These are phyloP conservation scores for Iselma pallidipennis DNA, from an alignment of 2,888 invertebrate genomes.

Conservation along the genomic window DNA sequence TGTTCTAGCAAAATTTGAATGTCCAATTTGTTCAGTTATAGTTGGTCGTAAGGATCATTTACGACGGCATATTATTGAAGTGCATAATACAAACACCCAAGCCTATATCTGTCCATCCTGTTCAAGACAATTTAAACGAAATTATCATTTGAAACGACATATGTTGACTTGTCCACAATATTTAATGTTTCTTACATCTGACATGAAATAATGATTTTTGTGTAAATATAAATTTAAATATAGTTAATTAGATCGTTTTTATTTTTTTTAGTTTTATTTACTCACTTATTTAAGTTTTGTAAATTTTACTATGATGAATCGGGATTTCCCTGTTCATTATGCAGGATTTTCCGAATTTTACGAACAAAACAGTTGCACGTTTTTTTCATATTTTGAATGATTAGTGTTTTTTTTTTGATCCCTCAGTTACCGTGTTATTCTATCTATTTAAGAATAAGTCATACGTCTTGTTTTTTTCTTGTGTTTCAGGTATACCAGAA, in stretches of 20 bases:
- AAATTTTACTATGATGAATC: too few relatives aligned
- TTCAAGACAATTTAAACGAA: constrained; percentile 26
- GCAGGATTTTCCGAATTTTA: too few relatives aligned
- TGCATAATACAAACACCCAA: constrained; percentile 16
- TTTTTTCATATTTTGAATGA: neutral
- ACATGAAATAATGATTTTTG: too few relatives aligned
- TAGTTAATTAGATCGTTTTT: too few relatives aligned
- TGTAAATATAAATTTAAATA: too few relatives aligned
- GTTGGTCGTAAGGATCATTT: constrained; percentile 24
- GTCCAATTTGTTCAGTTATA: constrained; percentile 13
- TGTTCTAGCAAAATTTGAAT: too few relatives aligned
- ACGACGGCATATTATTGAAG: constrained; percentile 21
- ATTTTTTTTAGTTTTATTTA: too few relatives aligned
- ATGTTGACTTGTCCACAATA: constrained; percentile 3
- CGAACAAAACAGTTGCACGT: too few relatives aligned
- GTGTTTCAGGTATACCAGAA: neutral
- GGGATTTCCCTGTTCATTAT: too few relatives aligned
- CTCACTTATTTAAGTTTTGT: too few relatives aligned
- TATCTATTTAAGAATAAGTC: neutral
- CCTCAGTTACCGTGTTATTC: too few relatives aligned
- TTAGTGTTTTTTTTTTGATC: neutral
- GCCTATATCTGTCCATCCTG: constrained; percentile 24
- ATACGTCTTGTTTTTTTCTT: neutral
- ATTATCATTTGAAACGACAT: constrained; percentile 25
- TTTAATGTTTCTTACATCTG: too few relatives aligned